These are phyloP conservation scores for Eristalinus aeneus DNA, from an alignment of 2,888 invertebrate species.

Conservation along the genomic window DNA sequence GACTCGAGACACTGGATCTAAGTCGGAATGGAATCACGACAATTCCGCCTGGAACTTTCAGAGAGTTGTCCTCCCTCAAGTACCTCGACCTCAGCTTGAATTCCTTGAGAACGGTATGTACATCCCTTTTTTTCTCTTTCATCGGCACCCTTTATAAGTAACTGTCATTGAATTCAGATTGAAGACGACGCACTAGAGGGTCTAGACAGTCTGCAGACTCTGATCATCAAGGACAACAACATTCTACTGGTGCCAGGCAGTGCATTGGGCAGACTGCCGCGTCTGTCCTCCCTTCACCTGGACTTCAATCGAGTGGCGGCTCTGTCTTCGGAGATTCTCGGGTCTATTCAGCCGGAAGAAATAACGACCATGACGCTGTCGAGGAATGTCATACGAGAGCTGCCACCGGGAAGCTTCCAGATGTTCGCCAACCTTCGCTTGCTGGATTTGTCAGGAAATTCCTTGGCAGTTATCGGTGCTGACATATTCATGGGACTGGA, in stretches of 20 bases:
- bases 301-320: constrained; percentile 94
- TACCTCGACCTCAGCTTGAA: constrained; percentile 92
- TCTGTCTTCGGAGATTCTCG: constrained; percentile 88
- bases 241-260: constrained; percentile 92
- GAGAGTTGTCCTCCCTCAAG: constrained; percentile 86
- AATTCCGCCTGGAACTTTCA: constrained; percentile 90
- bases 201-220: constrained; percentile 87
- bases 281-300: constrained; percentile 87
- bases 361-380: constrained; percentile 88
- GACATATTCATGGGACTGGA: constrained; percentile 90
- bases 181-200: constrained; percentile 95
- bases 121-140: neutral
- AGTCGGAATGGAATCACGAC: constrained; percentile 92
- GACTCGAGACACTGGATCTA: constrained; percentile 89
- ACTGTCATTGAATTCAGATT: constrained; percentile 83
- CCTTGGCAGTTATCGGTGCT: constrained; percentile 86
- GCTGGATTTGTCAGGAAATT: constrained; percentile 90
- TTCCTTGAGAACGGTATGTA: constrained; percentile 90
- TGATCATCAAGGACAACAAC: constrained; percentile 93
- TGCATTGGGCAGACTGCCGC: constrained; percentile 90
- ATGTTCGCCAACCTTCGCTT: constrained; percentile 87
- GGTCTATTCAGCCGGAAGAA: constrained; percentile 86
- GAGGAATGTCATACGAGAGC: constrained; percentile 92
- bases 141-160: neutral
- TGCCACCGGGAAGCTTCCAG: constrained; percentile 90